phyloP scores from a whole-genome alignment of 2,797 vertebrate species.

The Podarcis siculus region DNA sequence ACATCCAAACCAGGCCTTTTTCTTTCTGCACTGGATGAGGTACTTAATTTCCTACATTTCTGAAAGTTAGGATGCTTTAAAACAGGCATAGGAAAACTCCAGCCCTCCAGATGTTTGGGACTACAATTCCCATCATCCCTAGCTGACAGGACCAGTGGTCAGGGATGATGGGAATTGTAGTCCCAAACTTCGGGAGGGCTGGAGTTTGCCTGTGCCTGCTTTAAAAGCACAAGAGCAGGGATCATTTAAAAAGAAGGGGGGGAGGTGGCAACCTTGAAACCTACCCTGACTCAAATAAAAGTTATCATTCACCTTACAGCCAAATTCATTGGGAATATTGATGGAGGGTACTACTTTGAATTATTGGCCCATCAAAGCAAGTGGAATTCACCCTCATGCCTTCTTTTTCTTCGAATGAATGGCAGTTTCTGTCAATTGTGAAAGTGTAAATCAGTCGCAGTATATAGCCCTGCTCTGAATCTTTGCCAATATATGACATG shows the following conservation, averaged over 20 bases:
- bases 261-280: background rate
- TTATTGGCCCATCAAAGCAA: slow-evolving; percentile 26
- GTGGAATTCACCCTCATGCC: background rate
- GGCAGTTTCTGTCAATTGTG: slow-evolving; percentile 22
- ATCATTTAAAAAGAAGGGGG: background rate
- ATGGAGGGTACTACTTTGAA: slow-evolving; percentile 21
- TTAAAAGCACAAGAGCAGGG: background rate
- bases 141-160: no score
- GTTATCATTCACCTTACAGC: slow-evolving; percentile 8
- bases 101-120: no score
- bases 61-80: background rate
- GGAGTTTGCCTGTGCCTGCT: background rate
- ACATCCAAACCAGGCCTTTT: background rate
- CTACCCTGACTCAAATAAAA: background rate
- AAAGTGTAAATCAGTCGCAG: slow-evolving; percentile 24
- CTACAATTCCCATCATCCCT: no score
- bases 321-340: slow-evolving; percentile 6
- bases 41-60: background rate
- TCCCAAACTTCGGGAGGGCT: no score
- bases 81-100: no score
- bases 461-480: background rate
- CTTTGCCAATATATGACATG: background rate
- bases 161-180: no score
- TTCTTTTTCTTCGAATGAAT: slow-evolving; percentile 8
- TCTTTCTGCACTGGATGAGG: background rate